These are phyloP conservation scores for Ursus arctos DNA, from an alignment of 2,113 vertebrate genomes.

Conservation along the genomic window DNA sequence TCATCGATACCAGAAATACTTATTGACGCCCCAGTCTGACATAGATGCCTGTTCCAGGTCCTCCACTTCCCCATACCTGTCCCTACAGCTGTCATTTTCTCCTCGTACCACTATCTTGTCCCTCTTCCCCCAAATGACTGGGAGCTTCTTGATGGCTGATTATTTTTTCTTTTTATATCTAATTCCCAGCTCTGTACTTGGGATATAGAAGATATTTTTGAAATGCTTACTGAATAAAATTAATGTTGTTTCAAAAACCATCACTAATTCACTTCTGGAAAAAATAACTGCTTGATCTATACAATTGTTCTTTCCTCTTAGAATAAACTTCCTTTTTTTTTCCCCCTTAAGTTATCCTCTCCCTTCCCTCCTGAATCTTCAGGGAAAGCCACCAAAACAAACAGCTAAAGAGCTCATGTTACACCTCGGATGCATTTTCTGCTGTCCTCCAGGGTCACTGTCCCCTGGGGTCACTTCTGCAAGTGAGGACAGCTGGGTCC, in stretches of 20 bases:
- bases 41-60: neutral
- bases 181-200: neutral
- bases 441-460: slow-evolving; percentile 31
- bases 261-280: slow-evolving; percentile 49
- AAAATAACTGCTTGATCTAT: neutral
- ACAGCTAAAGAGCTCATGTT: slow-evolving; percentile 64
- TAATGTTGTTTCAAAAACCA: slow-evolving; percentile 26
- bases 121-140: neutral
- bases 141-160: neutral
- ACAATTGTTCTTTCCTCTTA: slow-evolving; percentile 6
- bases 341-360: neutral
- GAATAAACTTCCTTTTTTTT: neutral
- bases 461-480: slow-evolving; percentile 52
- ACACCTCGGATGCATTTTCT: neutral
- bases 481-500: slow-evolving; percentile 49
- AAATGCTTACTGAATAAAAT: slow-evolving; percentile 30
- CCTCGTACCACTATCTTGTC: neutral
- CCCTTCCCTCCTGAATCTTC: neutral
- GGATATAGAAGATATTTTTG: slow-evolving; percentile 1
- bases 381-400: slow-evolving; percentile 15
- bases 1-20: neutral
- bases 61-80: neutral
- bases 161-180: slow-evolving; percentile 46
- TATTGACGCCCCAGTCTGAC: neutral
- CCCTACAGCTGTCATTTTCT: neutral